Base-by-base conservation (phyloP, 92 coral and sea anemone genomes). In the Palythoa heliodiscus region DNA sequence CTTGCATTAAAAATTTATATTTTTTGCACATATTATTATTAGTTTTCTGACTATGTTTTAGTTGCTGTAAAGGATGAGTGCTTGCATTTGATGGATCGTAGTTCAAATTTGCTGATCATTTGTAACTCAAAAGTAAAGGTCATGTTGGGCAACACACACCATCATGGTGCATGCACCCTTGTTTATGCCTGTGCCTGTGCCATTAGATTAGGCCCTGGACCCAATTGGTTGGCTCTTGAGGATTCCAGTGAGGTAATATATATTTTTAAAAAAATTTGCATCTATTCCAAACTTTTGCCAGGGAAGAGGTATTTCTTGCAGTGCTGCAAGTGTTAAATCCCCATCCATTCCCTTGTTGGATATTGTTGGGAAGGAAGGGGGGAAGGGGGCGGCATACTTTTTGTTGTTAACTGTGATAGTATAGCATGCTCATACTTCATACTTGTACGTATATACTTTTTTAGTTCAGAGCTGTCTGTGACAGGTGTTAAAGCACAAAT, bases 131-230 rank as follows among this genome's bases (percentile, higher is more conserved):
- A 20, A 20, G 71, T 66, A 66, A 66, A 57, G 63, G 63, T 57
- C 63, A 57, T 57, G 63, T 68, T 22, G 38, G 25, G 72, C 39
- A 15, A 6, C 72, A 68, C 72, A 68, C 72, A 29, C 40, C 38
- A 23, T 29, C 38, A 23, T 29, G 40, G 38, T 23, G 16, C 17
- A 23, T 29, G 40, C 40, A 29, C 39, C 38, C 53, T 39, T 71
- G 53, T 71, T 71, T 71, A 71, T 71, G 76, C 76, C 76, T 37
- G 71, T 66, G 71, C 71, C 71, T 66, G 76, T 71, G 76, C 53
- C 53, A 71, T 71, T 71, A 37, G 76, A 71, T 71, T 71, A 71
- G 76, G 72, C 72, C 40, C 72, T 68, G 72, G 38, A 15, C 72
- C 25, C 72, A 68, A 68, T 68, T 68, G 13, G 72, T 15, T 68